These are phyloP conservation scores for Polydrusus pterygomalis DNA, from an alignment of 2,888 invertebrate genomes.

Conservation along the genomic window DNA sequence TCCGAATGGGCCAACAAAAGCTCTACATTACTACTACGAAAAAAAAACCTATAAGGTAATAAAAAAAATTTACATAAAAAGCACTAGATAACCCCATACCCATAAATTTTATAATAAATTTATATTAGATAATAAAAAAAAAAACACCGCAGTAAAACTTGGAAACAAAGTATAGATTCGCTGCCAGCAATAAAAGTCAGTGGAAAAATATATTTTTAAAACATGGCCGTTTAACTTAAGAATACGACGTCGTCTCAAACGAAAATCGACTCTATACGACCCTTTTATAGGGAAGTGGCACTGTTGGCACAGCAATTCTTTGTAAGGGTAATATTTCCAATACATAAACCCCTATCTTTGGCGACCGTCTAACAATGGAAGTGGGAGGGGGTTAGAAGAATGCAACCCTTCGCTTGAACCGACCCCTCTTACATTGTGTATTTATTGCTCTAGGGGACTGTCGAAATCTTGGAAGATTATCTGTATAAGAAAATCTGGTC, in stretches of 20 bases:
- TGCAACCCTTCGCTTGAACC: conserved; percentile 48
- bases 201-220: conserved; percentile 59
- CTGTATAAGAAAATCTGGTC: conserved; percentile 42
- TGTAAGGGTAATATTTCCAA: conserved; percentile 70
- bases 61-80: conserved; percentile 26
- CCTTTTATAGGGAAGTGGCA: conserved; percentile 34
- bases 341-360: conserved; percentile 71
- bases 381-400: conserved; percentile 58
- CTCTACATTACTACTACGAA: neutral
- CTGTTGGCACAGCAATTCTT: conserved; percentile 59
- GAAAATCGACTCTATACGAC: conserved; percentile 54
- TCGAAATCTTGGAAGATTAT: conserved; percentile 54
- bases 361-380: conserved; percentile 58
- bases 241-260: conserved; percentile 55
- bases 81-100: neutral
- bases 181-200: conserved; percentile 61
- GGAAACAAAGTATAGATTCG: conserved; percentile 44
- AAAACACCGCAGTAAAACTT: conserved; percentile 37
- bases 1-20: neutral
- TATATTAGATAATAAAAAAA: conserved; percentile 14
- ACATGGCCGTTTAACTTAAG: conserved; percentile 64
- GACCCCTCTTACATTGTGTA: conserved; percentile 48
- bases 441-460: conserved; percentile 53
- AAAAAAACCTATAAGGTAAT: conserved; percentile 1
- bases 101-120: conserved; percentile 34